Evolutionary conservation across 1,140 invertebrate genomes (phyloP).

Genomic region (Anagrus nilaparvatae): DNA sequence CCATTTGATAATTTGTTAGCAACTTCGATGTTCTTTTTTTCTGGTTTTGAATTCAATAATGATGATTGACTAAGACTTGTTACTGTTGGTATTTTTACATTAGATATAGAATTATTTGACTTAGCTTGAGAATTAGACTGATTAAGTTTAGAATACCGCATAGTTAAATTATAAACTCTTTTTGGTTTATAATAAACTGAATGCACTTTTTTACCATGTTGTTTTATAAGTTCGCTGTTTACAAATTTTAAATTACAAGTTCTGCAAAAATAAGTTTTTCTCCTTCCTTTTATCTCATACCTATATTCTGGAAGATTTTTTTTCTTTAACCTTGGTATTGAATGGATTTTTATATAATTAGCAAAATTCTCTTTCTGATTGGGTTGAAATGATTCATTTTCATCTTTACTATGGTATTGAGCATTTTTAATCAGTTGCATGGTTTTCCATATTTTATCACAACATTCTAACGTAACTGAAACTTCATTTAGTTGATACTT

Average conservation of each 20-base stretch:
- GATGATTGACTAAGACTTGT: too few species aligned
- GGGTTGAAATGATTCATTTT: neutral
- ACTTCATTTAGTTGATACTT: slow-evolving; percentile 25
- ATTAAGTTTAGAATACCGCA: too few species aligned
- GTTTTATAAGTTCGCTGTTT: slow-evolving; percentile 20
- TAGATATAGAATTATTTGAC: too few species aligned
- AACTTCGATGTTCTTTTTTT: too few species aligned
- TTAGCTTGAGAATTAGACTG: too few species aligned
- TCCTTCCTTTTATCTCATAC: slow-evolving; percentile 25
- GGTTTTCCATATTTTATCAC: slow-evolving; percentile 39
- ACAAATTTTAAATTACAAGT: slow-evolving; percentile 29
- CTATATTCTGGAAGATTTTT: slow-evolving; percentile 24
- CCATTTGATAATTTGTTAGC: slow-evolving; percentile 1
- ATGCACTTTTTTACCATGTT: slow-evolving; percentile 28
- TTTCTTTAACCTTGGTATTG: slow-evolving; percentile 19
- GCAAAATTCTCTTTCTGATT: slow-evolving; percentile 6
- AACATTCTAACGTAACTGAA: slow-evolving; percentile 24
- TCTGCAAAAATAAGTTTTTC: slow-evolving; percentile 26
- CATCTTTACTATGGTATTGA: slow-evolving; percentile 13
- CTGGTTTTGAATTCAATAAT: too few species aligned
- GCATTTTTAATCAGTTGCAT: slow-evolving; percentile 30
- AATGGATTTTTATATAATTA: neutral
- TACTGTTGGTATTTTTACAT: too few species aligned
- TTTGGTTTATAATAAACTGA: slow-evolving; percentile 16
- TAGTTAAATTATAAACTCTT: slow-evolving; percentile 11